Evolutionary conservation across 2,113 vertebrate genomes (phyloP).

Genomic region (Helogale parvula): DNA sequence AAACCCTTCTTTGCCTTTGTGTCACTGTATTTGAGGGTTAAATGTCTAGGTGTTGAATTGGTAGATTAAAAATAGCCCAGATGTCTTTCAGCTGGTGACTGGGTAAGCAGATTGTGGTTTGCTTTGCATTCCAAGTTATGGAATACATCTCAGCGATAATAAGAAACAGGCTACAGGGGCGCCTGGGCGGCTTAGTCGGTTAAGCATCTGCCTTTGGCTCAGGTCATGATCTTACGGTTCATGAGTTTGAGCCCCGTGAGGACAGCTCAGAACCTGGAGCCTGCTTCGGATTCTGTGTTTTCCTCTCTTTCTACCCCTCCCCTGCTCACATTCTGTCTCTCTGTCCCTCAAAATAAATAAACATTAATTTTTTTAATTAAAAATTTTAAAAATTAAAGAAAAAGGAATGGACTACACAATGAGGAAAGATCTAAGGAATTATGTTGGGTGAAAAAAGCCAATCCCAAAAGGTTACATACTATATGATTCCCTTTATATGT

Average conservation of each 20-base stretch:
- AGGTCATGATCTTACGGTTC: too few relatives aligned
- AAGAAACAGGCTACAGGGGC: neutral
- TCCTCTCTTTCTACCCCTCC: too few relatives aligned
- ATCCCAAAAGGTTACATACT: neutral
- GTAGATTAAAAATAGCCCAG: neutral
- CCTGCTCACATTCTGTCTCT: too few relatives aligned
- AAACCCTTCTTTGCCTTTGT: neutral
- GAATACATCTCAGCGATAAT: neutral
- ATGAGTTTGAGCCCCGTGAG: too few relatives aligned
- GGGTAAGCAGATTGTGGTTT: neutral
- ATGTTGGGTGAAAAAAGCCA: neutral
- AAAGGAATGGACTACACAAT: neutral
- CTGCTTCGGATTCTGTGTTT: too few relatives aligned
- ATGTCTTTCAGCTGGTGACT: neutral
- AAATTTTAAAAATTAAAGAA: too few relatives aligned
- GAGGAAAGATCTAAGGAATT: neutral
- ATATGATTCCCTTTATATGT: neutral
- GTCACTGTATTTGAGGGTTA: neutral
- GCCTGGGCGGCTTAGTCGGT: too few relatives aligned
- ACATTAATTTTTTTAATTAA: too few relatives aligned
- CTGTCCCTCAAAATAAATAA: too few relatives aligned
- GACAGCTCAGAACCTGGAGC: too few relatives aligned
- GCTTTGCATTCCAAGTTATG: neutral
- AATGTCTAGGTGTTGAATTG: neutral
- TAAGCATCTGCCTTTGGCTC: too few relatives aligned